Percentiles rank a stretch among this genome's conserved stretches.
phyloP scores from a whole-genome alignment of 2,797 vertebrate genomes.

The Danio aesculapii region DNA sequence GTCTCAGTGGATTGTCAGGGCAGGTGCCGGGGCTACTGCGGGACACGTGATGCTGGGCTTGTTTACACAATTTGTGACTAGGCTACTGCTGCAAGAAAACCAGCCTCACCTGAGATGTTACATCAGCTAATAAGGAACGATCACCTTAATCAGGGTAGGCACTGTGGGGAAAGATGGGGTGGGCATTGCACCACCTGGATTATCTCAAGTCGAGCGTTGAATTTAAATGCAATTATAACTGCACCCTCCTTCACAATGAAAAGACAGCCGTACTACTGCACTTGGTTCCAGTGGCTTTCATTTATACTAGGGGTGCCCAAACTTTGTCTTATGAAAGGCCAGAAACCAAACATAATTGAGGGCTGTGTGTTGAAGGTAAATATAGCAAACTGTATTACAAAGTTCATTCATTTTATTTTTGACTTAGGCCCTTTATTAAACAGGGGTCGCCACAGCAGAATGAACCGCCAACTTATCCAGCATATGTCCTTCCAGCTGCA shows the following conservation, averaged over 20 bases:
- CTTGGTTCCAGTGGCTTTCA: background rate
- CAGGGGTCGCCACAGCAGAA: too few relatives aligned
- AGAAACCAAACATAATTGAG: too few relatives aligned
- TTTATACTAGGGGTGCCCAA: background rate
- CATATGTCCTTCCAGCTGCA: too few relatives aligned
- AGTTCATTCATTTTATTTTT: too few relatives aligned
- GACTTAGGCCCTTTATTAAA: too few relatives aligned
- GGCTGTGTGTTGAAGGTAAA: too few relatives aligned
- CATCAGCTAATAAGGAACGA: constrained; percentile 20
- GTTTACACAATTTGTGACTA: constrained; percentile 34
- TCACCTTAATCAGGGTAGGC: background rate
- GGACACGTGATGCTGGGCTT: constrained; percentile 27
- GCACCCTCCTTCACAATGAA: background rate
- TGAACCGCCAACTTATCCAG: too few relatives aligned
- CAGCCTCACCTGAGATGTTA: constrained; percentile 23
- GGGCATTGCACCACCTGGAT: background rate
- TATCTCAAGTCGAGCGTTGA: background rate
- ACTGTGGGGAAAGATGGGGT: background rate
- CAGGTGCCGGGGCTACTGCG: constrained; percentile 19
- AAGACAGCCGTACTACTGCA: too few relatives aligned
- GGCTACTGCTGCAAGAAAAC: constrained; percentile 28
- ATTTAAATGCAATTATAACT: background rate
- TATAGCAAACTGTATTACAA: too few relatives aligned
- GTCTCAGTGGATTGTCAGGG: constrained; percentile 37
- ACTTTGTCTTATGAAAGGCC: too few relatives aligned